phyloP scores from a whole-genome alignment of 2,888 invertebrate species.

The Acanthoscelides obtectus region DNA sequence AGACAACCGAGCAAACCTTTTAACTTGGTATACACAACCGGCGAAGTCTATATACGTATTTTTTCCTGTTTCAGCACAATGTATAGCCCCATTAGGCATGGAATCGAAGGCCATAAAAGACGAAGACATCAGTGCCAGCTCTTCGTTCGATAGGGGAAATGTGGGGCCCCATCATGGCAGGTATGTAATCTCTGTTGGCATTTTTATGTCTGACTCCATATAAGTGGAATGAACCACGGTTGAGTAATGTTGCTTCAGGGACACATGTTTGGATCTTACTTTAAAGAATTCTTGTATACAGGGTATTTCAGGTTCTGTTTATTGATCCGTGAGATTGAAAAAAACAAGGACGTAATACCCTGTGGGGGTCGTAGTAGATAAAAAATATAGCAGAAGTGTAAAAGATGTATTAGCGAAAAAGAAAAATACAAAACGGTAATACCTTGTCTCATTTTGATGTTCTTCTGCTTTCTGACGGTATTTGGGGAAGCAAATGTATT shows the following conservation, averaged over 20 bases:
- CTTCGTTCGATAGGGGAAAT: conserved; percentile 77
- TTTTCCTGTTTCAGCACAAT: conserved; percentile 63
- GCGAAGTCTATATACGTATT: background rate
- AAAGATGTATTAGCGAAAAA: no score
- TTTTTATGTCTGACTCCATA: background rate
- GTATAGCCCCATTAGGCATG: conserved; percentile 80
- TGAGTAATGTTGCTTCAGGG: background rate
- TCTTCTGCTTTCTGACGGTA: no score
- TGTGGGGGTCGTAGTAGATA: no score
- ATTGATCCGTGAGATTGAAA: no score
- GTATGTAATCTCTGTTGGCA: conserved; percentile 46
- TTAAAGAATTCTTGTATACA: no score
- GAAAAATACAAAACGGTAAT: no score
- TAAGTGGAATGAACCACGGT: background rate
- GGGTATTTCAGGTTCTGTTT: no score
- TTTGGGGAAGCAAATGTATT: no score
- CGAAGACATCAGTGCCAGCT: conserved; percentile 77
- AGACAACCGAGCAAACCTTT: background rate
- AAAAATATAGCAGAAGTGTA: no score
- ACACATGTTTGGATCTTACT: background rate
- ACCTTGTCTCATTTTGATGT: no score
- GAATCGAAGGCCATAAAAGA: conserved; percentile 77
- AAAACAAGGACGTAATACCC: no score
- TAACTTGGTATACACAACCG: background rate
- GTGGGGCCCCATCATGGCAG: conserved; percentile 84